These are phyloP conservation scores for Cebus imitator DNA, from an alignment of 2,113 vertebrate genomes.

Conservation along the genomic window DNA sequence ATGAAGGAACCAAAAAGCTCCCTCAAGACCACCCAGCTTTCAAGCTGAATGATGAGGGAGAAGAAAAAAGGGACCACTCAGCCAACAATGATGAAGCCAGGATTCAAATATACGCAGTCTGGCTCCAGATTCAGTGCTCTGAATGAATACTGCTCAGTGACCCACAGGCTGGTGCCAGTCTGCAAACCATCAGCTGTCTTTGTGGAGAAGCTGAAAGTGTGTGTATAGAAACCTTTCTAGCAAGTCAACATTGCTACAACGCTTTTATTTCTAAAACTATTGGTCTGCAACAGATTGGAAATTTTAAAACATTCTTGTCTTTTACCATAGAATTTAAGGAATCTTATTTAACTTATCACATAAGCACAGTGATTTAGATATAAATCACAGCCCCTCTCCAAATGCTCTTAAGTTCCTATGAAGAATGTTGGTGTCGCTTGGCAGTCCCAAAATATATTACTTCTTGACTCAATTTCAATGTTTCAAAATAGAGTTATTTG, in stretches of 20 bases:
- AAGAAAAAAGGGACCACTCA: background rate
- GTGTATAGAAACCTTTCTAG: background rate
- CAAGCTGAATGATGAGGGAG: background rate
- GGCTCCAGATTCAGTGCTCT: background rate
- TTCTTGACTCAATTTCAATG: constrained; percentile 57
- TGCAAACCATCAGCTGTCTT: background rate
- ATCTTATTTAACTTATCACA: constrained; percentile 36
- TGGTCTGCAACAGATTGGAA: background rate
- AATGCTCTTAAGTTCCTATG: constrained; percentile 55
- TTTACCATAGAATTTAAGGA: constrained; percentile 43
- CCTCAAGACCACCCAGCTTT: background rate
- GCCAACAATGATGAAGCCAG: background rate
- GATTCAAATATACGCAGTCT: background rate
- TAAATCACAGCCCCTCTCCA: constrained; percentile 59
- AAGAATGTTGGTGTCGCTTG: constrained; percentile 55
- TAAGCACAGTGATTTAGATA: constrained; percentile 43
- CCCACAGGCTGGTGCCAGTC: background rate
- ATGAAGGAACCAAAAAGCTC: constrained; percentile 14
- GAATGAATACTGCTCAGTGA: background rate
- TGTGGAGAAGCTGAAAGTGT: background rate
- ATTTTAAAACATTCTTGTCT: background rate
- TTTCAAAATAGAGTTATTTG: constrained; percentile 62
- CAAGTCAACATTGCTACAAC: background rate
- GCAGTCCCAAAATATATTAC: constrained; percentile 45
- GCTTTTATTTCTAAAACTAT: constrained; percentile 13